Base-by-base conservation (phyloP, 2,888 invertebrate species). In the Saturnia pavonia region DNA sequence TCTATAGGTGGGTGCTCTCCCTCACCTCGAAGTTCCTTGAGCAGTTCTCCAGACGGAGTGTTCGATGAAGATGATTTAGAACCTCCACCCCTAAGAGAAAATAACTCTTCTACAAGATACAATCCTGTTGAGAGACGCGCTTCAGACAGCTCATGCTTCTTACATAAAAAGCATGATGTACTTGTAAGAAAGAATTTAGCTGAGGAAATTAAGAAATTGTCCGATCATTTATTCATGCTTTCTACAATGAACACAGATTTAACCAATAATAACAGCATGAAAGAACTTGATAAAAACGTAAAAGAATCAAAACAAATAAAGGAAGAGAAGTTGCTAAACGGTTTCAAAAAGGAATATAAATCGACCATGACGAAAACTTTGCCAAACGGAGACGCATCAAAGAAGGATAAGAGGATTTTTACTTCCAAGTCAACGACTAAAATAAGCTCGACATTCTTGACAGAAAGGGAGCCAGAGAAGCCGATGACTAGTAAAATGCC, bases 191-290 rank as follows among this genome's bases (percentile, higher is more conserved):
- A 96, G 72, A 96, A 96, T 80, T 90, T 97, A 72, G 97, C 97
- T 0, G 97, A 97, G 80, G 97, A 97, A 89, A 97, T 97, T 75
- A 96, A 96, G 77, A 97, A 97, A 87, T 88, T 97, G 0, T 97
- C 97, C 0, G 97, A 97, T 82, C 97, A 97, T 82, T 89, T 97
- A 45, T 95, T 95, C 72, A 95, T 96, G 94, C 85, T 96, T 60
- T 96, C 96, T 0, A 96, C 96, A 66, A 96, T 96, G 88, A 95
- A 96, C 77, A 94, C 94, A 1, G 94, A 94, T 81, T 81, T 94
- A 76, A 88, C 91, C 8, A 94, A 94, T 76, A 92, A 94, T 74
- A 93, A 92, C 74, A 91, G 82, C 76, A 79, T 81, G 65, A 92
- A 90, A 70, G 91, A 94, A 81, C 73, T 89, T 57, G 91, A 92